Evolutionary conservation across 1,140 invertebrate genomes (phyloP).

Genomic region (Gryllus bimaculatus): DNA sequence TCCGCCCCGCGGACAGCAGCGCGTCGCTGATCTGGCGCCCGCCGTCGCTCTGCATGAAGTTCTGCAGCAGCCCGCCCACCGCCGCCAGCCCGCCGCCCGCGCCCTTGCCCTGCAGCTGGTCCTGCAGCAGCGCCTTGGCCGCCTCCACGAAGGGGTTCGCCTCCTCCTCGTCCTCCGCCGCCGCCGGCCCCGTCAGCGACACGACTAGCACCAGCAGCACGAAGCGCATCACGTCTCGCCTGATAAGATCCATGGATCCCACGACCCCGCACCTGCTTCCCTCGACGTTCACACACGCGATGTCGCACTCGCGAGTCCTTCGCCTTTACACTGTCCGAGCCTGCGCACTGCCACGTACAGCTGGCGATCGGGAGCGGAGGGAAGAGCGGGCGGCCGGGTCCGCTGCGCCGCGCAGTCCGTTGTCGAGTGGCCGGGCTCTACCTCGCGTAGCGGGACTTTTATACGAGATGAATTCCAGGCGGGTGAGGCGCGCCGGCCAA

Average conservation of each 20-base stretch:
- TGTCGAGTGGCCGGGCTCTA: not conserved
- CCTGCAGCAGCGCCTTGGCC: conserved; percentile 26
- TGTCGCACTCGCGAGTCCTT: not conserved
- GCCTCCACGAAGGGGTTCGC: conserved; percentile 29
- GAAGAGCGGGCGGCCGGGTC: not conserved
- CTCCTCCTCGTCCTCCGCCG: conserved; percentile 23
- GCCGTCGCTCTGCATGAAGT: conserved; percentile 20
- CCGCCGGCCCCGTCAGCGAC: not conserved
- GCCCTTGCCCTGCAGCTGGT: conserved; percentile 22
- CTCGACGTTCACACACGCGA: not conserved
- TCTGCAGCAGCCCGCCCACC: conserved; percentile 20
- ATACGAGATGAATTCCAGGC: not conserved
- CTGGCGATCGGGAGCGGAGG: not conserved
- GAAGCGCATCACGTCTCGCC: not conserved
- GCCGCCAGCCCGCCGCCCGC: conserved; percentile 19
- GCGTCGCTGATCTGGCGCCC: conserved; percentile 10
- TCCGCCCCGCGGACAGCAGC: not conserved
- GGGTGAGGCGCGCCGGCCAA: too few relatives aligned
- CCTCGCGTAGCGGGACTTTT: not conserved
- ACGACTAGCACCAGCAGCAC: not conserved
- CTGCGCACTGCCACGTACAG: not conserved
- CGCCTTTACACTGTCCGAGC: too few relatives aligned
- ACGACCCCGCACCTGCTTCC: not conserved
- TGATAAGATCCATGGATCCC: too few relatives aligned
- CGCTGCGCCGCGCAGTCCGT: not conserved